Evolutionary conservation across 2,888 invertebrate genomes (phyloP).

Genomic region (Gortyna flavago): DNA sequence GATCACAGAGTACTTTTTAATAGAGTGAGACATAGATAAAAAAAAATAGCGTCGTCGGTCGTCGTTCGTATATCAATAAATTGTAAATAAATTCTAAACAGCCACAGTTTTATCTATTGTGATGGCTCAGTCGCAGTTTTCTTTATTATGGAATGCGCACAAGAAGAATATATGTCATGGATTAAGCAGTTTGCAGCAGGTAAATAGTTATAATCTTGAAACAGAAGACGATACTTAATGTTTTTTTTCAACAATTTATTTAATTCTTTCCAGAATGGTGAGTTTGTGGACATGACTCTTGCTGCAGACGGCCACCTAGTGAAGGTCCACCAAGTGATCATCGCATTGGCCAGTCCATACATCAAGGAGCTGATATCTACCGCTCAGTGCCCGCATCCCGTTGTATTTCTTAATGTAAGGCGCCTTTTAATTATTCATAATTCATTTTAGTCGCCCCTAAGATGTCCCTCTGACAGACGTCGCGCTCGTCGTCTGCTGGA

Average conservation of each 20-base stretch:
- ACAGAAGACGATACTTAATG: slow-evolving; percentile 8
- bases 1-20: too few relatives aligned
- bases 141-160: slow-evolving; percentile 80
- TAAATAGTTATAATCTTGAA: slow-evolving; percentile 55
- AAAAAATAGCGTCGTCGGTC: too few relatives aligned
- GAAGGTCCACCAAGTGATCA: slow-evolving; percentile 85
- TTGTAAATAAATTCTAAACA: slow-evolving; percentile 34
- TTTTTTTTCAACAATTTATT: neutral
- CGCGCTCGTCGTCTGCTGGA: neutral
- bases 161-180: slow-evolving; percentile 78
- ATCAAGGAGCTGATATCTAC: slow-evolving; percentile 84
- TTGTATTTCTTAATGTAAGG: slow-evolving; percentile 86
- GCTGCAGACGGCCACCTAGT: slow-evolving; percentile 87
- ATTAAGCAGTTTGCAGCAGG: slow-evolving; percentile 80
- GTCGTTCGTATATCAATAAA: neutral
- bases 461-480: neutral
- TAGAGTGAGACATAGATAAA: too few relatives aligned
- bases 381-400: slow-evolving; percentile 83
- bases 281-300: slow-evolving; percentile 88
- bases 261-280: slow-evolving; percentile 79
- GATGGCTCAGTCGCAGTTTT: slow-evolving; percentile 78
- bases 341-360: slow-evolving; percentile 87
- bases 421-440: neutral
- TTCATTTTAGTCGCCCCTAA: neutral
- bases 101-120: slow-evolving; percentile 4